These are phyloP conservation scores for Polyergus mexicanus DNA, from an alignment of 1,140 invertebrate species.

Conservation along the genomic window DNA sequence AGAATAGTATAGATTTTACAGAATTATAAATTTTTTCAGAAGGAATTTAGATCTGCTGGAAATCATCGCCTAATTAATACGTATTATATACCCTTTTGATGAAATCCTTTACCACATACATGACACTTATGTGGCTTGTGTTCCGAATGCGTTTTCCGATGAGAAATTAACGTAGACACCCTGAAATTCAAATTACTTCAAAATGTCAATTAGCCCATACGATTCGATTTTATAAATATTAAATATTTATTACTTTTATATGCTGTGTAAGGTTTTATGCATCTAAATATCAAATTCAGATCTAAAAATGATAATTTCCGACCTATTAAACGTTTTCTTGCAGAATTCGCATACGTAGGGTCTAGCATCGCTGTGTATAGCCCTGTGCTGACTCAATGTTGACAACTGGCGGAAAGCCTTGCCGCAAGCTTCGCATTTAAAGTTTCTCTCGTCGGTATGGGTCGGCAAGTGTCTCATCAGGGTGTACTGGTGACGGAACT, in stretches of 20 bases:
- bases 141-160: conserved; percentile 91
- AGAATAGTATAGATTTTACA: background rate
- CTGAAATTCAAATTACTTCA: conserved; percentile 78
- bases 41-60: background rate
- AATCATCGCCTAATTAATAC: conserved; percentile 5
- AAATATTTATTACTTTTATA: background rate
- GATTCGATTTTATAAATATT: background rate
- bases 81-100: conserved; percentile 90
- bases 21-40: background rate
- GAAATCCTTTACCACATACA: conserved; percentile 91
- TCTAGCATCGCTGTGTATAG: conserved; percentile 91
- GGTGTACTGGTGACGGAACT: conserved; percentile 92
- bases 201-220: background rate
- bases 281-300: background rate
- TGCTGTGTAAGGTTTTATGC: background rate
- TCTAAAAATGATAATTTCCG: conserved; percentile 52
- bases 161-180: conserved; percentile 92
- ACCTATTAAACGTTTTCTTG: conserved; percentile 91
- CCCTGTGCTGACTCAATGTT: conserved; percentile 91
- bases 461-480: conserved; percentile 93
- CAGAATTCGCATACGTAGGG: conserved; percentile 92
- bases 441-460: conserved; percentile 94
- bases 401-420: conserved; percentile 93
- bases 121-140: conserved; percentile 91
- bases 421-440: conserved; percentile 92